Percentiles rank a stretch among this genome's conserved stretches.
Conservation (phyloP, 2,113 vertebrate species). For the Arenaria interpres region DNA sequence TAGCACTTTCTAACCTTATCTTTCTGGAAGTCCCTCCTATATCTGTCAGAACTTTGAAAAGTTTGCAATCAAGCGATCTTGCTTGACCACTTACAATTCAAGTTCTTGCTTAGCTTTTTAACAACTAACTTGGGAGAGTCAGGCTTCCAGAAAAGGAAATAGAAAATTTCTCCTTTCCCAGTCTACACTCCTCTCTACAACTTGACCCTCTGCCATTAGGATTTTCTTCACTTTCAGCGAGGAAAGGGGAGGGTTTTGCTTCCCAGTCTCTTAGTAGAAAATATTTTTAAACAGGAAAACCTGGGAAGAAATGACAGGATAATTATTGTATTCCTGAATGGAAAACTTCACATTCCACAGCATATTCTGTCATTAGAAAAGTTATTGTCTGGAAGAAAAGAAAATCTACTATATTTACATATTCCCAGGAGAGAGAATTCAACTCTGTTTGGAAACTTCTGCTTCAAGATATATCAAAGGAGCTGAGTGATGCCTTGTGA, state of each 20-base stretch:
- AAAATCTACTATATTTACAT: neutral
- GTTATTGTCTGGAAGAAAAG: neutral
- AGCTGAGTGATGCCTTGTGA: neutral
- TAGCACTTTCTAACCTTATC: neutral
- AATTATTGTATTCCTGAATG: neutral
- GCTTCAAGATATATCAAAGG: neutral
- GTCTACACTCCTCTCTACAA: neutral
- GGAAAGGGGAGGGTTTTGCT: neutral
- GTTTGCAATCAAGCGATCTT: neutral
- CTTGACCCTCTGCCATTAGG: neutral
- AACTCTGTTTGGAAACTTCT: neutral
- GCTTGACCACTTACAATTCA: neutral
- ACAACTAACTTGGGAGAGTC: neutral
- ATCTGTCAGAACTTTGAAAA: neutral
- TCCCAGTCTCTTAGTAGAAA: neutral
- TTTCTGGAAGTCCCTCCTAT: neutral
- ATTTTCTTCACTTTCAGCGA: neutral
- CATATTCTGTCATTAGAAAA: neutral
- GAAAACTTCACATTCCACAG: neutral
- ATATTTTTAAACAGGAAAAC: neutral
- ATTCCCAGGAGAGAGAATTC: neutral
- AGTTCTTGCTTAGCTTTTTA: neutral
- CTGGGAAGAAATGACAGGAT: neutral
- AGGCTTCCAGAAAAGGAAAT: neutral
- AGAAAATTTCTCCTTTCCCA: neutral